Evolutionary conservation across 2,113 vertebrate species (phyloP).

Genomic region (Octodon degus): DNA sequence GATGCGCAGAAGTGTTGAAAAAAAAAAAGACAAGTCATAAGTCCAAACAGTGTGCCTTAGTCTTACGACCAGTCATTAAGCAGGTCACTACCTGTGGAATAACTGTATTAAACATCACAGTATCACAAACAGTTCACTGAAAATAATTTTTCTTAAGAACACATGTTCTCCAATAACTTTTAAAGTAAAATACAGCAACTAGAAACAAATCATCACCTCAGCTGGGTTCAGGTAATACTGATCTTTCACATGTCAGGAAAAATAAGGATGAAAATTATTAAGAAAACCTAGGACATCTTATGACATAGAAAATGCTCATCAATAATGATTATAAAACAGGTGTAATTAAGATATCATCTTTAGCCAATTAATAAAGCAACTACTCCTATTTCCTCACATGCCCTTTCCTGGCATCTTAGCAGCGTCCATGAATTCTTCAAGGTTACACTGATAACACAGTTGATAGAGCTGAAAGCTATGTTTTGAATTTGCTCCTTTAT

Average conservation of each 20-base stretch:
- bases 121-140: background rate
- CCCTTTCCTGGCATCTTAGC: background rate
- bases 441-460: background rate
- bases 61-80: background rate
- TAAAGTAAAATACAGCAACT: background rate
- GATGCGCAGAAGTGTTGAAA: no score
- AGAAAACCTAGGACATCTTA: background rate
- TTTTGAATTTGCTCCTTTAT: conserved; percentile 45
- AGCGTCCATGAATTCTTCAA: background rate
- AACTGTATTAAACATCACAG: background rate
- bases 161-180: background rate
- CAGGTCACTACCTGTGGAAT: background rate
- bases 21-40: background rate
- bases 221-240: background rate
- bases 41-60: background rate
- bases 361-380: background rate
- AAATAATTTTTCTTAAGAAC: background rate
- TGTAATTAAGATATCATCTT: background rate
- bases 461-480: conserved; percentile 46
- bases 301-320: background rate
- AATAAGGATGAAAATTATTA: background rate
- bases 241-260: background rate
- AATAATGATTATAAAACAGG: background rate
- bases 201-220: background rate
- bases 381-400: background rate